Conservation (phyloP, 1,140 invertebrate species). For the Alviniconcha marisindica region DNA sequence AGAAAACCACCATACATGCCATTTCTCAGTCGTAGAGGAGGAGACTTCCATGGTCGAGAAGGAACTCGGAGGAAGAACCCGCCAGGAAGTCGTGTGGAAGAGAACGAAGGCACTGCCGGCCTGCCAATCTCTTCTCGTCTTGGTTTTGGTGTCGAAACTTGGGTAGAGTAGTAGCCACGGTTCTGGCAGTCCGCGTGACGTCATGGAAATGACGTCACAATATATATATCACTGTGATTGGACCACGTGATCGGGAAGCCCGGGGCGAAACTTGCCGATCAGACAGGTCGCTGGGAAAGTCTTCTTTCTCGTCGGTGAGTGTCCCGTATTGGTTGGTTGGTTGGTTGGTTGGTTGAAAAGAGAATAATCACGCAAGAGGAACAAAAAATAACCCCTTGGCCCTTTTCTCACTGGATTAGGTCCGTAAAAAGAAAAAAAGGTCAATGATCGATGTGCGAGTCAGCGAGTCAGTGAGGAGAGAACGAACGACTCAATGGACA, state of each 20-base stretch:
- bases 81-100: neutral
- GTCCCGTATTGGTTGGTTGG: neutral
- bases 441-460: neutral
- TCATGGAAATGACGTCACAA: neutral
- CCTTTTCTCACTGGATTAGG: neutral
- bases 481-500: too few relatives aligned
- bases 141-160: constrained; percentile 11
- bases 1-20: constrained; percentile 11
- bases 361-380: neutral
- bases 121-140: neutral
- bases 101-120: neutral
- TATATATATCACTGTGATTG: neutral
- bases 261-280: constrained; percentile 10
- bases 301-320: neutral
- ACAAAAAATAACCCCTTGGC: neutral
- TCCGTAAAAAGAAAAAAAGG: too few relatives aligned
- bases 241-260: constrained; percentile 26
- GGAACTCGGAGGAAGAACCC: neutral
- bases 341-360: neutral
- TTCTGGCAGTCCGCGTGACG: constrained; percentile 5
- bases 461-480: neutral
- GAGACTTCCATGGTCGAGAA: neutral
- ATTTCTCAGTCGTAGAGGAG: constrained; percentile 27
- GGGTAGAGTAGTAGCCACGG: neutral
- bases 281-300: neutral